Evolutionary conservation across 2,797 vertebrate genomes (phyloP).

Genomic region (Gambelia wislizenii): DNA sequence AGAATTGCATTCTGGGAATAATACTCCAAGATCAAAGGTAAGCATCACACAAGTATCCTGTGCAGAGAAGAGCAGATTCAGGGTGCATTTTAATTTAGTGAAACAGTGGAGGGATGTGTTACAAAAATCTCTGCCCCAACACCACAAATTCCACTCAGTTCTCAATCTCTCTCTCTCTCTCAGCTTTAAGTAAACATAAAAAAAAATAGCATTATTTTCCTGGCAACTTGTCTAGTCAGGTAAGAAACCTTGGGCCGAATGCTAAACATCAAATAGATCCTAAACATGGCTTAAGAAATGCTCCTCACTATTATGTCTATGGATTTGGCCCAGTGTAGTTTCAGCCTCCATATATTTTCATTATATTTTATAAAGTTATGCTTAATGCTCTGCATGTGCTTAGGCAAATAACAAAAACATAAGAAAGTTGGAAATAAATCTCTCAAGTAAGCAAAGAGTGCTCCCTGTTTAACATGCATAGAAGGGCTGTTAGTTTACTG

Average conservation of each 20-base stretch:
- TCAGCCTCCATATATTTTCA: neutral
- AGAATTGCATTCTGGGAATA: neutral
- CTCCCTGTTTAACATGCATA: slow-evolving; percentile 8
- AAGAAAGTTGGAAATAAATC: slow-evolving; percentile 1
- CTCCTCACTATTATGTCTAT: neutral
- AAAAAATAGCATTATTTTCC: neutral
- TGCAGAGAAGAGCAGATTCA: neutral
- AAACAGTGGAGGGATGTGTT: neutral
- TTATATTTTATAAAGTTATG: neutral
- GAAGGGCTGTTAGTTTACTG: neutral
- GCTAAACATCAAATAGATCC: neutral
- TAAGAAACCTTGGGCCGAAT: neutral
- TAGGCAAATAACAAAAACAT: neutral
- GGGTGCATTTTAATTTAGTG: neutral
- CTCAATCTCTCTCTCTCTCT: no score
- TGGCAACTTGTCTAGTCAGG: neutral
- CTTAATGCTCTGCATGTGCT: neutral
- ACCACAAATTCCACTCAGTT: neutral
- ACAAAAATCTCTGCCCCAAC: neutral
- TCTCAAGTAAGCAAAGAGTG: neutral
- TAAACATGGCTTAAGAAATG: neutral
- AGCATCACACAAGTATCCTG: neutral
- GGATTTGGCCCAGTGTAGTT: neutral
- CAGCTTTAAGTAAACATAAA: no score
- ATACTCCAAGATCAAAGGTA: neutral